Base-by-base conservation (phyloP, 2,888 invertebrate species). In the Byasa hedistus region DNA sequence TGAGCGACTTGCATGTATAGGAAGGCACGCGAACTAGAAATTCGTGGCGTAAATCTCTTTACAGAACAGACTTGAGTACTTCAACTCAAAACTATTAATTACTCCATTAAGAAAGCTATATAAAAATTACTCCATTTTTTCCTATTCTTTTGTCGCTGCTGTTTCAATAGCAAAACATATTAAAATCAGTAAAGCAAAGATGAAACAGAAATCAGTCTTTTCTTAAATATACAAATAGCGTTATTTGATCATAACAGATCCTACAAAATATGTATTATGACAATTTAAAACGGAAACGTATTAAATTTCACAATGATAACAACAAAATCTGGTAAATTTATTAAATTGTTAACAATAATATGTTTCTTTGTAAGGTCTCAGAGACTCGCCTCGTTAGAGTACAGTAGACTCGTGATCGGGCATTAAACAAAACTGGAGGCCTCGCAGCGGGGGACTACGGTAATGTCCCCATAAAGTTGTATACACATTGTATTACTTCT, bases 391-490 rank as follows among this genome's bases (percentile, higher is more conserved):
- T 54, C 39, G 52, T 66, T 61, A 57, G 56, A 57, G 57, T 10
- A 54, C 64, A 36, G 58, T 64, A 23, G 56, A 24, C 32, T 57
- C 60, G 60, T 61, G 60, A 57, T 60, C 65, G 48, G 58, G 27
- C 65, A 57, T 48, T 39, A 58, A 64, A 64, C 51, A 51, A 52
- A 58, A 58, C 52, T 58, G 58, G 57, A 57, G 62, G 52, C 58
- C 23, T 44, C 62, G 21, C 57, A 61, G 58, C 66, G 55, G 66
- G 66, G 32, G 27, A 58, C 48, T 22, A 12, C 58, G 22, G 62
- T 66, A 48, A 66, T 62, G 58, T 54, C 44, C 44, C 58, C 61
- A 58, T 62, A 66, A 62, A 66, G 58, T 66, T 62, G 62, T 66
- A 57, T 66, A 54, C 66, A 58, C 58, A 62, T 44, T 62, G 55